Conservation (phyloP, 2,888 invertebrate species). For the Halictus ligatus region DNA sequence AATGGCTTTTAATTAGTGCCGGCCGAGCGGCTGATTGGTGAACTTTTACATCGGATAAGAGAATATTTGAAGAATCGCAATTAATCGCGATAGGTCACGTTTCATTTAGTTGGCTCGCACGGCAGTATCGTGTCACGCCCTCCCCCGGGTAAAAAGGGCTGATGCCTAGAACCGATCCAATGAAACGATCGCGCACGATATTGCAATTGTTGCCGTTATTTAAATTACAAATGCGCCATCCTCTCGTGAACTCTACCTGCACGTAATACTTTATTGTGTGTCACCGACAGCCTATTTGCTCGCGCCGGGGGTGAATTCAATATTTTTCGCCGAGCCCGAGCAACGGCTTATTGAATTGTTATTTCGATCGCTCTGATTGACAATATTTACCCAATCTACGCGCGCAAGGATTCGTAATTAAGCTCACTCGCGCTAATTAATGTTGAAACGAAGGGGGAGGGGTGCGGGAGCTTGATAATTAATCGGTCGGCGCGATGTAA, state of each 20-base stretch:
- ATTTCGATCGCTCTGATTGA: conserved; percentile 39
- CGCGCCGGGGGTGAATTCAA: conserved; percentile 21
- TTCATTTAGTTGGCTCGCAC: conserved; percentile 38
- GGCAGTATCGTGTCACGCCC: background rate
- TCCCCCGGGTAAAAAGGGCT: background rate
- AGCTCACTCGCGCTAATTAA: conserved; percentile 42
- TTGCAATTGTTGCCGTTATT: conserved; percentile 52
- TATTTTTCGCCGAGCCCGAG: conserved; percentile 39
- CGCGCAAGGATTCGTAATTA: conserved; percentile 32
- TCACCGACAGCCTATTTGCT: conserved; percentile 21
- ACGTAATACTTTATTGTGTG: conserved; percentile 38
- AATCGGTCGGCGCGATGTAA: conserved; percentile 14
- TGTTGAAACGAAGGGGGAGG: background rate
- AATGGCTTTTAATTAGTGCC: conserved; percentile 51
- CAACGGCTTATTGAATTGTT: conserved; percentile 50
- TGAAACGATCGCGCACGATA: conserved; percentile 19
- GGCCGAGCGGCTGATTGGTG: background rate
- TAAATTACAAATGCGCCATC: conserved; percentile 47
- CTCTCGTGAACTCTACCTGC: conserved; percentile 29
- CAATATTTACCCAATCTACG: conserved; percentile 48
- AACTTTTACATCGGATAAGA: conserved; percentile 42
- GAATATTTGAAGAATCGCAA: conserved; percentile 51
- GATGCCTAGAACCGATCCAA: background rate
- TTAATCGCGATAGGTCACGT: conserved; percentile 47
- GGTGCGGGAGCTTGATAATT: background rate